phyloP scores from a whole-genome alignment of 2,888 invertebrate species.

The Elysia crispata region DNA sequence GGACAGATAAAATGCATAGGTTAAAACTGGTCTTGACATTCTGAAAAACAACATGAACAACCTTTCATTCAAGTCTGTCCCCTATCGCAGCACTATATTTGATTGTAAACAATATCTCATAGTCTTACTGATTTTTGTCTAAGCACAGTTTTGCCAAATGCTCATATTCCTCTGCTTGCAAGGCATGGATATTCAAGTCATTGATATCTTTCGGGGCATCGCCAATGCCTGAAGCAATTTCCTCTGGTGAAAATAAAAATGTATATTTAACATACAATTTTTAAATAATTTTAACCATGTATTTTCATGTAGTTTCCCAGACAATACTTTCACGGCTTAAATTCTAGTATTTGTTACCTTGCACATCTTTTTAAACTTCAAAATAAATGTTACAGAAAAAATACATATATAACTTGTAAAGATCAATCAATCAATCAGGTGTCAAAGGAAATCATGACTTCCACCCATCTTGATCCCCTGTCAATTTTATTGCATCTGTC shows the following conservation, averaged over 20 bases:
- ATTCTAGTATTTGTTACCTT: too few relatives aligned
- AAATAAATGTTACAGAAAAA: too few relatives aligned
- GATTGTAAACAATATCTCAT: neutral
- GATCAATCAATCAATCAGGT: too few relatives aligned
- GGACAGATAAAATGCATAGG: too few relatives aligned
- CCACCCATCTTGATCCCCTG: too few relatives aligned
- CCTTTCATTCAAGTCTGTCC: constrained; percentile 64
- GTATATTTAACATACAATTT: constrained; percentile 67
- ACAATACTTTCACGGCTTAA: constrained; percentile 74
- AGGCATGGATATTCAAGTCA: constrained; percentile 44
- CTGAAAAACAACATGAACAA: too few relatives aligned
- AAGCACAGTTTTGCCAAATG: constrained; percentile 71
- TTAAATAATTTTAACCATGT: constrained; percentile 68
- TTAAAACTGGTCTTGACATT: too few relatives aligned
- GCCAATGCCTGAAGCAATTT: constrained; percentile 35
- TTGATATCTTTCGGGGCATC: constrained; percentile 16
- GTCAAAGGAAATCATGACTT: too few relatives aligned
- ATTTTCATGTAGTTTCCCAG: constrained; percentile 72
- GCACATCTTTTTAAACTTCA: too few relatives aligned
- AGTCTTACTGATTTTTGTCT: constrained; percentile 73
- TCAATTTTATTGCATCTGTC: too few relatives aligned
- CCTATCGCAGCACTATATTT: constrained; percentile 69
- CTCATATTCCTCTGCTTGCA: constrained; percentile 73
- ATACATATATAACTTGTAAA: too few relatives aligned
- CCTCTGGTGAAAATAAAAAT: constrained; percentile 44